Evolutionary conservation across 2,888 invertebrate genomes (phyloP).

Genomic region (Lasioglossum pauxillum): DNA sequence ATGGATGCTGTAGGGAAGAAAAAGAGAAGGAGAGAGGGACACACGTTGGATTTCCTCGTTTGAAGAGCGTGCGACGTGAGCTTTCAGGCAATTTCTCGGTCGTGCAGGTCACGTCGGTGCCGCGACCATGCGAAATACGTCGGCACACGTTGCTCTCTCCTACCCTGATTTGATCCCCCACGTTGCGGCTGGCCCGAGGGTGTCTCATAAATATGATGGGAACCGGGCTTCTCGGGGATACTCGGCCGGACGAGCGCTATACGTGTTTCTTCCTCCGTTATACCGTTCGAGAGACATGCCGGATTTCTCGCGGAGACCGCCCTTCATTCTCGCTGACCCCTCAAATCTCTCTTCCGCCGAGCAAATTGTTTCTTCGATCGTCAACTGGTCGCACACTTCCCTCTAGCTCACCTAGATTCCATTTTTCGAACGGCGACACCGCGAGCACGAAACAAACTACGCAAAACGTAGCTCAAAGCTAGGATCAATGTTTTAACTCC

Average conservation of each 20-base stretch:
- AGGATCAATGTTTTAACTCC: background rate
- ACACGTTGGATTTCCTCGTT: conserved; percentile 62
- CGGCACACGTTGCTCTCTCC: conserved; percentile 40
- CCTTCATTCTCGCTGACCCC: conserved; percentile 35
- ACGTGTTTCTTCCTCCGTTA: conserved; percentile 37
- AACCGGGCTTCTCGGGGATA: conserved; percentile 37
- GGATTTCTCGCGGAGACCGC: conserved; percentile 31
- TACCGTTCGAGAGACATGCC: conserved; percentile 29
- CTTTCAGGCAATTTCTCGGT: conserved; percentile 66
- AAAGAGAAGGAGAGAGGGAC: background rate
- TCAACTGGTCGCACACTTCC: background rate
- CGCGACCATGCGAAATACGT: conserved; percentile 54
- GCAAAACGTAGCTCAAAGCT: background rate
- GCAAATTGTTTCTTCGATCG: conserved; percentile 51
- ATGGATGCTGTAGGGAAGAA: conserved; percentile 9
- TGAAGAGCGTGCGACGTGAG: conserved; percentile 67
- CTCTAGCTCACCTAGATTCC: background rate
- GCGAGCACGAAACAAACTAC: background rate
- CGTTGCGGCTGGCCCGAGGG: conserved; percentile 19
- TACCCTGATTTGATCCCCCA: conserved; percentile 54
- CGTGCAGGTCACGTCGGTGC: conserved; percentile 65
- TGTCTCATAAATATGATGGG: conserved; percentile 57
- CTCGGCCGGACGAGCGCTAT: conserved; percentile 24
- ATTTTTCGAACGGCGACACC: background rate
- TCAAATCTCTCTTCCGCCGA: conserved; percentile 39